Evolutionary conservation across 2,888 invertebrate species (phyloP), one percentile per base, ranked within the genome.

Genomic region (Nymphalis c-album): DNA sequence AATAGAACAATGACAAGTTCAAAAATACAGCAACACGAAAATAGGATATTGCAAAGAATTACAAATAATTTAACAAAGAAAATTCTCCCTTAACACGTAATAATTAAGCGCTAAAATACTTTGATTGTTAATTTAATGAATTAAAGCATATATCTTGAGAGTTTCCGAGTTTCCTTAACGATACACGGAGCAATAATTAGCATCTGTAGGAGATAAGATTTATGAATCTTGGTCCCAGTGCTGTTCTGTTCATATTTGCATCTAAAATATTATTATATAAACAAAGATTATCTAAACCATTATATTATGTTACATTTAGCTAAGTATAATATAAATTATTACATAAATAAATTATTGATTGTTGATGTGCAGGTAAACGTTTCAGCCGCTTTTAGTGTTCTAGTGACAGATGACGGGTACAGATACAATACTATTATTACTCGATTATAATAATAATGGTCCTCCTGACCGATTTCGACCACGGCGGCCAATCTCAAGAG

Each of bases 131-230:
- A n/a, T 55, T 26, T 55, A 53, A 48, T 45, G 31, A 51, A 67
- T 48, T 46, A 22, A 63, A 63, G 55, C 63, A 68, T 63, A 63
- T 63, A 60, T 60, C 64, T 48, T 45, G 17, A 51, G 61, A 50
- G 61, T 18, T 7, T 13, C 22, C 0, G 13, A 45, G 57, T 35
- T 64, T 60, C 55, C 64, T 57, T 68, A 64, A 26, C 74, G 70
- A 72, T 71, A 76, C 60, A 72, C 70, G 68, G 62, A 62, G 74
- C 73, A 75, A 82, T 82, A 81, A 82, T 82, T 80, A 82, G 74
- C 79, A 77, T 75, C 78, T 74, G 66, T 64, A 70, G 73, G 76
- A 53, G 68, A 60, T 64, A 57, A 71, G 70, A 68, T 68, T 72
- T 72, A 68, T 67, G 48, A n/a, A 22, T 22, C 8, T 7, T 17